Percentiles rank a stretch among this genome's conserved stretches.
Conservation (phyloP, 2,113 vertebrate species). For the Pterocles orientalis region DNA sequence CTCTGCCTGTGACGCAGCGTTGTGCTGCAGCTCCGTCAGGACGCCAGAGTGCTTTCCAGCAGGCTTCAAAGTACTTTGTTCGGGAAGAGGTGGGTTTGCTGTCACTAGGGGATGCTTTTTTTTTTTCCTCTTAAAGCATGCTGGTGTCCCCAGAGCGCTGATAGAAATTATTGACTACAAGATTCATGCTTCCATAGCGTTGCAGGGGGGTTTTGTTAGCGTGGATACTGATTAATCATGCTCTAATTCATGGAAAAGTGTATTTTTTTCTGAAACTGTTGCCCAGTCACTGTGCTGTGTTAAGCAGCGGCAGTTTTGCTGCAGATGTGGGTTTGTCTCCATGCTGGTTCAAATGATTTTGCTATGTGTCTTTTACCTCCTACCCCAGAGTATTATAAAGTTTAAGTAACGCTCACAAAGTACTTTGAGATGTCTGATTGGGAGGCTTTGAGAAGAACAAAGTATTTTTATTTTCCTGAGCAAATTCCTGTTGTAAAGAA, state of each 20-base stretch:
- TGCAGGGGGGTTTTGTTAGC: not conserved
- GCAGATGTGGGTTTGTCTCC: not conserved
- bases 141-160: not conserved
- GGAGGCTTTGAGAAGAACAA: not conserved
- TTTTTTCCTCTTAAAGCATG: not conserved
- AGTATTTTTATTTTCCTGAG: not conserved
- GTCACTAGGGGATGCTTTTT: not conserved
- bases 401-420: not conserved
- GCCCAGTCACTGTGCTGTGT: not conserved
- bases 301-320: not conserved
- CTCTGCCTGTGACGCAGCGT: not conserved
- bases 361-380: not conserved
- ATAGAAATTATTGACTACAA: not conserved
- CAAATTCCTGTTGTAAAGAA: not conserved
- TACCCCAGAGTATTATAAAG: not conserved
- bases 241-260: conserved; percentile 16
- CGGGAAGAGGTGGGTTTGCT: not conserved
- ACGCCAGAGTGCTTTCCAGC: not conserved
- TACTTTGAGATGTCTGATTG: not conserved
- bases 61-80: not conserved
- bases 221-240: conserved; percentile 30
- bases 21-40: not conserved
- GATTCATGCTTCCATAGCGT: not conserved
- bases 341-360: not conserved
- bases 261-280: not conserved